These are phyloP conservation scores for Catostomus latipinnis DNA, from an alignment of 2,797 vertebrate genomes.

Conservation along the genomic window DNA sequence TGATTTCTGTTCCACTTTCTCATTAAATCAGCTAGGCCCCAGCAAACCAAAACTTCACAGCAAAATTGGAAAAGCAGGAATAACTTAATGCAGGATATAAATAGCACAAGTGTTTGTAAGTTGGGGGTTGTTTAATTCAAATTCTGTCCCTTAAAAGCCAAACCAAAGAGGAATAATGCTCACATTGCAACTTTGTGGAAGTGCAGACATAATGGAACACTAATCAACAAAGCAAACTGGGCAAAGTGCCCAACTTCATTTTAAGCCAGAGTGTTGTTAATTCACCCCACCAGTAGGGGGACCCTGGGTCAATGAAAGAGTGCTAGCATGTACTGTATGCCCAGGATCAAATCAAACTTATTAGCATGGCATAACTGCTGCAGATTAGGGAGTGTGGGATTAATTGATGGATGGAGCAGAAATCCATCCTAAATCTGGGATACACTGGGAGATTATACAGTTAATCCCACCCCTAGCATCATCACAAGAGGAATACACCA, in stretches of 20 bases:
- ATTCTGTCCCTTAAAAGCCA: conserved; percentile 54
- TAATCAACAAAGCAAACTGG: conserved; percentile 70
- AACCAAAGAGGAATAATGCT: conserved; percentile 59
- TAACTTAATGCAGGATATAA: conserved; percentile 44
- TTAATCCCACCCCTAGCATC: conserved; percentile 77
- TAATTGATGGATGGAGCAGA: conserved; percentile 61
- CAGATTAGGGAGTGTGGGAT: conserved; percentile 63
- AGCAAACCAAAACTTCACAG: conserved; percentile 47
- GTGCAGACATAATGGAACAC: conserved; percentile 63
- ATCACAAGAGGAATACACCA: conserved; percentile 73
- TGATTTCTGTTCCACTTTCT: conserved; percentile 66
- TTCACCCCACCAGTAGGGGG: conserved; percentile 60
- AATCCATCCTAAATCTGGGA: conserved; percentile 69
- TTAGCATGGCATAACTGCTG: conserved; percentile 64
- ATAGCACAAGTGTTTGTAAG: background rate
- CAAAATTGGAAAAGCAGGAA: conserved; percentile 51
- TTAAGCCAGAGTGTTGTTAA: conserved; percentile 60
- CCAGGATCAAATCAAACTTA: conserved; percentile 41
- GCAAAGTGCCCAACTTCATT: conserved; percentile 65
- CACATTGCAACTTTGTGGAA: conserved; percentile 59
- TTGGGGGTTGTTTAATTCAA: conserved; percentile 50
- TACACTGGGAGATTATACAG: conserved; percentile 67
- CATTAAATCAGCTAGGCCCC: conserved; percentile 66
- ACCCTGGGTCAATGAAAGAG: conserved; percentile 35
- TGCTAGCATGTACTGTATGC: conserved; percentile 2